Percentiles rank a stretch among this genome's conserved stretches.
Evolutionary conservation across 2,888 invertebrate species (phyloP).

Genomic region (Caenorhabditis imperialis): DNA sequence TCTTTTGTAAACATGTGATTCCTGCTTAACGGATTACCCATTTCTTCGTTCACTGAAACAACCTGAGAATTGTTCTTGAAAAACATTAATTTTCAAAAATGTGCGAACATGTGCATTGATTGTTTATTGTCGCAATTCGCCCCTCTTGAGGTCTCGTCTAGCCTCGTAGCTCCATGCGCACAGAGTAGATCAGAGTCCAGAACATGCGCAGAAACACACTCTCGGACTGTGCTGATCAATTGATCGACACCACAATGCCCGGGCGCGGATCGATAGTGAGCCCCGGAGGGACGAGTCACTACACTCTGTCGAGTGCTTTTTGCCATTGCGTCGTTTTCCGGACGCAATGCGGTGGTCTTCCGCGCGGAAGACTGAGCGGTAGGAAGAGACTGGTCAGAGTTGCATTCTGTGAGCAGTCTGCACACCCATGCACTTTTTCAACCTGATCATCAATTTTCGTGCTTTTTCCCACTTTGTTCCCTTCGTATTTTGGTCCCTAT

Average conservation of each 20-base stretch:
- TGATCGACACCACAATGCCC: slow-evolving; percentile 39
- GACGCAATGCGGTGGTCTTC: slow-evolving; percentile 33
- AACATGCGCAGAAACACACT: slow-evolving; percentile 11
- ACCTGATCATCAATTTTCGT: slow-evolving; percentile 15
- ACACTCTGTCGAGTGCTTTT: slow-evolving; percentile 45
- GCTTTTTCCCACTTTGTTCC: background rate
- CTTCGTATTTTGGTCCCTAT: background rate
- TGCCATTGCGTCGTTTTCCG: slow-evolving; percentile 49
- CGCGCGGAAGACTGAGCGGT: slow-evolving; percentile 22
- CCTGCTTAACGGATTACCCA: slow-evolving; percentile 5
- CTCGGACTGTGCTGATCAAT: slow-evolving; percentile 23
- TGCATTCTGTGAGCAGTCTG: slow-evolving; percentile 3
- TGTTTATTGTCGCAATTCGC: no score
- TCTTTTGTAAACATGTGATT: slow-evolving; percentile 1
- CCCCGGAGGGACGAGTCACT: slow-evolving; percentile 6
- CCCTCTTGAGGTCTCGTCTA: no score
- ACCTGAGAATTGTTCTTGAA: no score
- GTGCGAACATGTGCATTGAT: no score
- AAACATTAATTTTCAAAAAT: no score
- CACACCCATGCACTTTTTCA: slow-evolving; percentile 14
- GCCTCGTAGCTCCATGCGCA: background rate
- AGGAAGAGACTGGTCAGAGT: slow-evolving; percentile 37
- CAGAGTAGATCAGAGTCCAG: slow-evolving; percentile 24
- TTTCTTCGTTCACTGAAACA: slow-evolving; percentile 1
- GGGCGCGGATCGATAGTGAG: slow-evolving; percentile 36